Conservation (phyloP, 2,888 invertebrate species). For the Drosophila gaucha region DNA sequence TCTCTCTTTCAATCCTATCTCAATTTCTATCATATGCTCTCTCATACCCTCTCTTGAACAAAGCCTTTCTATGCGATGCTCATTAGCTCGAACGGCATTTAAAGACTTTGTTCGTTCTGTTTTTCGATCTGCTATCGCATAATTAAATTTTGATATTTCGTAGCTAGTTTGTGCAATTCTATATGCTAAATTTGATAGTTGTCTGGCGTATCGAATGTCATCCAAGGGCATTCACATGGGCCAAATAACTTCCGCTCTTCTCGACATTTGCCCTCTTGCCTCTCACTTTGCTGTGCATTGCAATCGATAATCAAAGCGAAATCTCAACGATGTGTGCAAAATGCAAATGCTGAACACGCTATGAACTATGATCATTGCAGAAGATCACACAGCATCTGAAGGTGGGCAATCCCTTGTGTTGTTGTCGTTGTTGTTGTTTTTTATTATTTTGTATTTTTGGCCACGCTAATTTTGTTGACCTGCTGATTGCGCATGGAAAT, state of each 20-base stretch:
- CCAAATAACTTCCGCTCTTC: constrained; percentile 36
- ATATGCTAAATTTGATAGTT: constrained; percentile 9
- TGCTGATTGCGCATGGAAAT: constrained; percentile 80
- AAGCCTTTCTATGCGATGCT: not conserved
- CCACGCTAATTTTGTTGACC: constrained; percentile 80
- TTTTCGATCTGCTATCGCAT: not conserved
- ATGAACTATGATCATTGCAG: constrained; percentile 57
- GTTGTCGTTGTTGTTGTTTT: constrained; percentile 25
- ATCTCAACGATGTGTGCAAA: constrained; percentile 73
- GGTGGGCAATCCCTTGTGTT: constrained; percentile 46
- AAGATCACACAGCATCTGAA: constrained; percentile 47
- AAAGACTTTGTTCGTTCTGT: not conserved
- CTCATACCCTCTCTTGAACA: not conserved
- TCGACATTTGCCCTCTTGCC: constrained; percentile 45
- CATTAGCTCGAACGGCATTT: not conserved
- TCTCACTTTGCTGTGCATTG: constrained; percentile 42
- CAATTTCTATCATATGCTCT: not conserved
- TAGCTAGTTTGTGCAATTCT: not conserved
- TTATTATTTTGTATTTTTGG: constrained; percentile 58
- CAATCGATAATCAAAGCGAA: constrained; percentile 50
- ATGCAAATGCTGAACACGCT: constrained; percentile 61
- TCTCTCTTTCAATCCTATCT: not conserved
- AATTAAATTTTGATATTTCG: not conserved
- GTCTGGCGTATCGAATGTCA: constrained; percentile 23
- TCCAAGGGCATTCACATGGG: constrained; percentile 37